Conservation (phyloP, 2,797 vertebrate species). For the Diplodus sargus region DNA sequence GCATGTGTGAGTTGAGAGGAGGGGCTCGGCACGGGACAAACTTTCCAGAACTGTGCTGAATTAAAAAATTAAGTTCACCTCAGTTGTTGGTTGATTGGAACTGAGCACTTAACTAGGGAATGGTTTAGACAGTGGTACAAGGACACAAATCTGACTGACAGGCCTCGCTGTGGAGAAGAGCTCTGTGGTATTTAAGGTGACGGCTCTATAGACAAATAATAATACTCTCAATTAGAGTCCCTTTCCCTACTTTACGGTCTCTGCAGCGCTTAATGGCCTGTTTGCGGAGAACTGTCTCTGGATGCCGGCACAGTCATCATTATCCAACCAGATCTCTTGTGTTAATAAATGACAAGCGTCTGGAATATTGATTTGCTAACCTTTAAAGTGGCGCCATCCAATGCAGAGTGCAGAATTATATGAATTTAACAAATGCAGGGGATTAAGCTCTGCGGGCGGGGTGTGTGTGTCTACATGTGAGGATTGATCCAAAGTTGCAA, state of each 20-base stretch:
- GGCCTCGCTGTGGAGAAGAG: constrained; percentile 58
- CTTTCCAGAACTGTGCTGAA: constrained; percentile 69
- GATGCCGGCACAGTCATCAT: constrained; percentile 61
- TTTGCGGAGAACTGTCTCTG: constrained; percentile 58
- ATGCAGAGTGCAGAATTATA: constrained; percentile 60
- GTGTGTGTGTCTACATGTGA: constrained; percentile 14
- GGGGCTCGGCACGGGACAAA: constrained; percentile 52
- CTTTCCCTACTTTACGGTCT: constrained; percentile 58
- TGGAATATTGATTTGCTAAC: constrained; percentile 77
- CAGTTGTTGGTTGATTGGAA: constrained; percentile 48
- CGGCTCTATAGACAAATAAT: constrained; percentile 70
- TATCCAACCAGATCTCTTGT: constrained; percentile 57
- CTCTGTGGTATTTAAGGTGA: constrained; percentile 72
- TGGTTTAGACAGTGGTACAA: constrained; percentile 33
- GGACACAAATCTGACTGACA: constrained; percentile 73
- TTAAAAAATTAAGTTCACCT: constrained; percentile 72
- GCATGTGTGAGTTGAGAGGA: constrained; percentile 28
- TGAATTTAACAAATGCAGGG: constrained; percentile 48
- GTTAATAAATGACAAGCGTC: constrained; percentile 71
- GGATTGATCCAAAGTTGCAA: constrained; percentile 14
- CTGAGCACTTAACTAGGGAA: constrained; percentile 50
- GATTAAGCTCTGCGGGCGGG: constrained; percentile 17
- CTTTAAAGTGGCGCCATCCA: constrained; percentile 61
- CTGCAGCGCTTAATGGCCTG: constrained; percentile 57
- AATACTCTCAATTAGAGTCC: constrained; percentile 73